Base-by-base conservation (phyloP, 2,113 vertebrate species). In the Bolborhynchus lineola region DNA sequence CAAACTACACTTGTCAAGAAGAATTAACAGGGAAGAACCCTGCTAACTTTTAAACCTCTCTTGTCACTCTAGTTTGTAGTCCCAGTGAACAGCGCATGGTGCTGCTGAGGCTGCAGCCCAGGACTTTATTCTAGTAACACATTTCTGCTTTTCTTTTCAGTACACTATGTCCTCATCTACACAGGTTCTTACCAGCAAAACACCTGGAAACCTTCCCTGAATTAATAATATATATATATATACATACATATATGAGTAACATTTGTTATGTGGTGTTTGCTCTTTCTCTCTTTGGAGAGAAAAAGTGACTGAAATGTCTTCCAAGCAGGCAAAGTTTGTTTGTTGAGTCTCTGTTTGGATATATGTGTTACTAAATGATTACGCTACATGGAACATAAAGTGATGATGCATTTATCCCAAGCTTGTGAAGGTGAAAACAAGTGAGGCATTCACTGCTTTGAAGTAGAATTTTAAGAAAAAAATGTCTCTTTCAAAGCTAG, bases 201-300 rank as follows among this genome's bases (percentile, higher is more conserved):
- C 41, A 53, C 53, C 31, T 10, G 28, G 80, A 79, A 24, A 39
- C 2, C 3, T 50, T 69, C 16, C 26, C 37, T 12, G 49, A 41
- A 65, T 65, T 50, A 4, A 28, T 33, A 16, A 52, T 10, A 52
- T 28, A 8, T 29, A 47, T 0, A 53, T 29, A 53, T 52, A 28
- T 16, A 52, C 10, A 11, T 26, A 46, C 0, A 57, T 21, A 11
- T 18, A 41, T 0, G 0, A 52, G 10, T 63, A 74, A 68, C 1
- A 7, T 62, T 55, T 90, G 11, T 23, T 16, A 60, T 33, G 10
- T 7, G 9, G 31, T 70, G 21, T 19, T 70, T 68, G 12, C 44
- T 47, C 1, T 35, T 71, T 44, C 13, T 59, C 26, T 11, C 71
- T 87, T 72, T 47, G 7, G 41, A 62, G 33, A 68, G 17, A 72